Conservation (phyloP, 2,797 vertebrate species). For the Argya squamiceps region DNA sequence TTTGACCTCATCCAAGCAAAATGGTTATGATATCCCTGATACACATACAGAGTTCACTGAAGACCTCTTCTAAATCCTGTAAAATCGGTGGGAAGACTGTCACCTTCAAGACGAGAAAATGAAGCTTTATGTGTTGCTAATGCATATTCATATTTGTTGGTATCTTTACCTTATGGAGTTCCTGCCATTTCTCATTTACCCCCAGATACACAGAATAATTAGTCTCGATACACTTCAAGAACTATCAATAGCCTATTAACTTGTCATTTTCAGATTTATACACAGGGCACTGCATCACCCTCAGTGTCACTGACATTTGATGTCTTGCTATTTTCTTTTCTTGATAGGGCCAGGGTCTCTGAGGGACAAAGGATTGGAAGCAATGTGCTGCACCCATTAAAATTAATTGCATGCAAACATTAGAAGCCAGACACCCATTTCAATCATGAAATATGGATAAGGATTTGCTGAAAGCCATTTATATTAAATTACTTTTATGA, state of each 20-base stretch:
- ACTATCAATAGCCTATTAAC: constrained; percentile 50
- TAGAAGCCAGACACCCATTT: constrained; percentile 69
- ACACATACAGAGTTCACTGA: neutral
- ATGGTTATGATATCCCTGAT: neutral
- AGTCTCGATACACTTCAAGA: constrained; percentile 24
- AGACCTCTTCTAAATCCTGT: neutral
- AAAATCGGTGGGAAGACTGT: neutral
- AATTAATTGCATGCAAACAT: constrained; percentile 79
- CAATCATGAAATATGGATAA: constrained; percentile 78
- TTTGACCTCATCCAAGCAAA: neutral
- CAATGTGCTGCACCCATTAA: constrained; percentile 70
- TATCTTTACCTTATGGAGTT: neutral
- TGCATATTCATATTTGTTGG: neutral
- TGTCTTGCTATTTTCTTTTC: constrained; percentile 58
- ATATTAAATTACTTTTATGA: constrained; percentile 81
- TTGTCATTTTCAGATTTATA: constrained; percentile 60
- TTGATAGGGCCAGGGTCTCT: constrained; percentile 30
- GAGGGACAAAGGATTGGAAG: constrained; percentile 41
- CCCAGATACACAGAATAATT: constrained; percentile 25
- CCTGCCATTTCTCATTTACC: neutral
- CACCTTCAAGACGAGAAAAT: neutral
- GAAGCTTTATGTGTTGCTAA: neutral
- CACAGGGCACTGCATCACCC: neutral
- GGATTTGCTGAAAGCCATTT: constrained; percentile 77
- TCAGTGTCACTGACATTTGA: constrained; percentile 39